phyloP scores from a whole-genome alignment of 2,888 invertebrate species.

The Rhagonycha lutea region DNA sequence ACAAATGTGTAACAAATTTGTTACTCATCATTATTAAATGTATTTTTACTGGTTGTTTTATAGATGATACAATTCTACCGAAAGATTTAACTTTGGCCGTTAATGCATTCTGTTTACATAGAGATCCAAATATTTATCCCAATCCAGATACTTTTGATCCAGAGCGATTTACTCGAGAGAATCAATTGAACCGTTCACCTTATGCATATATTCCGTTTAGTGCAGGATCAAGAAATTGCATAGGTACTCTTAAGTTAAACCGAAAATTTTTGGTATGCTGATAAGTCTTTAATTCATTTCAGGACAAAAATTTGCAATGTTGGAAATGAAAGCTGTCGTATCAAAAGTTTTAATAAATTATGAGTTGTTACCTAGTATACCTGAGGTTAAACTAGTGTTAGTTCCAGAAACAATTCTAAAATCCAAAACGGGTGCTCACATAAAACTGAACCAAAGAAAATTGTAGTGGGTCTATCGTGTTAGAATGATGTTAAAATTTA shows the following conservation, averaged over 20 bases:
- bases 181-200: constrained; percentile 51
- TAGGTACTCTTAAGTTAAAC: constrained; percentile 46
- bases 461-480: background rate
- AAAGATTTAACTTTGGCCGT: constrained; percentile 53
- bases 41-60: background rate
- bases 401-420: constrained; percentile 57
- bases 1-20: no score
- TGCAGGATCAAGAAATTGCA: constrained; percentile 68
- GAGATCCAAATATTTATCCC: constrained; percentile 57
- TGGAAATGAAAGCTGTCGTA: constrained; percentile 60
- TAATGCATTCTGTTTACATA: constrained; percentile 56
- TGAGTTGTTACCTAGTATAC: constrained; percentile 39
- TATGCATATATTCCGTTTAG: constrained; percentile 66
- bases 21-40: background rate
- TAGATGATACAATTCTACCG: constrained; percentile 38
- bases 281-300: background rate
- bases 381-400: constrained; percentile 52
- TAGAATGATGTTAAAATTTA: background rate
- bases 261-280: background rate
- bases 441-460: constrained; percentile 42
- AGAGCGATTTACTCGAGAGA: constrained; percentile 57
- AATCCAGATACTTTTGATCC: constrained; percentile 61
- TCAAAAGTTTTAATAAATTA: constrained; percentile 59
- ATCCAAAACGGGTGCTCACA: constrained; percentile 55
- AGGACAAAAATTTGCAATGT: constrained; percentile 57